Conservation (phyloP, 2,888 invertebrate species). For the Hypolimnas misippus region DNA sequence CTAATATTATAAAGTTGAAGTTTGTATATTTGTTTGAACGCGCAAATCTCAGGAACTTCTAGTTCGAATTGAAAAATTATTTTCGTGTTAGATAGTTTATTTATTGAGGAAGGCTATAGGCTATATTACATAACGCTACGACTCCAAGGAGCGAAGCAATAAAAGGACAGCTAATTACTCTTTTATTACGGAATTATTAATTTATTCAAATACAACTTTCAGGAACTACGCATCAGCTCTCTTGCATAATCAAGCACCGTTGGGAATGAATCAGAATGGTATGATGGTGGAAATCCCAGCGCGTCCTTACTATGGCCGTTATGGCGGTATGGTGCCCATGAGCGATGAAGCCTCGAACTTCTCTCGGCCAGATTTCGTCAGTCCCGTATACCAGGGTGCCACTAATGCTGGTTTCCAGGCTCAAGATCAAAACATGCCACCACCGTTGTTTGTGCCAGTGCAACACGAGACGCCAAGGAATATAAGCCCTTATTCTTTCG, state of each 20-base stretch:
- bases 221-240: conserved; percentile 47
- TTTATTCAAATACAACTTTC: no score
- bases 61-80: no score
- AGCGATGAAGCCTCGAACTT: conserved; percentile 47
- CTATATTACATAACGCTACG: no score
- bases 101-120: no score
- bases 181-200: no score
- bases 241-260: conserved; percentile 47
- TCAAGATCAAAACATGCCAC: conserved; percentile 40
- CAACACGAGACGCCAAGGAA: conserved; percentile 48
- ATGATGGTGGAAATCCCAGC: conserved; percentile 51
- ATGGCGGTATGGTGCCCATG: conserved; percentile 44
- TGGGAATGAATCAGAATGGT: conserved; percentile 50
- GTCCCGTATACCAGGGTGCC: conserved; percentile 41
- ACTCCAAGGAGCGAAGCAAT: no score
- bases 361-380: conserved; percentile 45
- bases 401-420: conserved; percentile 39
- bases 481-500: conserved; percentile 51
- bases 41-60: no score
- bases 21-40: no score
- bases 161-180: no score
- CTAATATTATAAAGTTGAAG: no score
- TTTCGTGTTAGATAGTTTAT: no score
- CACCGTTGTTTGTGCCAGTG: conserved; percentile 47
- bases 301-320: conserved; percentile 50